phyloP scores from a whole-genome alignment of 2,113 vertebrate genomes.

The Phyllostomus hastatus region DNA sequence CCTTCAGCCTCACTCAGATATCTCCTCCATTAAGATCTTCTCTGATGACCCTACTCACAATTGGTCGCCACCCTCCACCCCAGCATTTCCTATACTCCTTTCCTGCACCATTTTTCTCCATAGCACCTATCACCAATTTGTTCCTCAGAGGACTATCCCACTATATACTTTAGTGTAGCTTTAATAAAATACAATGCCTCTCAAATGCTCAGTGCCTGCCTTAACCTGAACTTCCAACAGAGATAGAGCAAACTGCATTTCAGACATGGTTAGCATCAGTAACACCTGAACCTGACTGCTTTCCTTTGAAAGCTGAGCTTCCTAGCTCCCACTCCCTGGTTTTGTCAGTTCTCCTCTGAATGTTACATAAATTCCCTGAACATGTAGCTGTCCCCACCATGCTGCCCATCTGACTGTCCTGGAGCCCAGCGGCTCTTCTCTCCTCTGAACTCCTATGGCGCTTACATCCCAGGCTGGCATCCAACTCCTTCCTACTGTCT shows the following conservation, averaged over 20 bases:
- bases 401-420: neutral
- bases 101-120: neutral
- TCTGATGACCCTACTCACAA: neutral
- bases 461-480: neutral
- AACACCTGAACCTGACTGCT: neutral
- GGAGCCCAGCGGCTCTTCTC: neutral
- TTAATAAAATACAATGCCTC: neutral
- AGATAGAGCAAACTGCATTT: neutral
- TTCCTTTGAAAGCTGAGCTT: neutral
- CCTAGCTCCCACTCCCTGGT: neutral
- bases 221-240: neutral
- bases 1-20: neutral
- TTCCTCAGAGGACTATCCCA: neutral
- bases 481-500: neutral
- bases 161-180: neutral
- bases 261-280: neutral
- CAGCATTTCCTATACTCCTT: neutral
- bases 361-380: neutral
- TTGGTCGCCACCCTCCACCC: neutral
- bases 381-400: neutral
- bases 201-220: neutral
- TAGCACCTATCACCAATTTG: neutral
- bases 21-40: neutral
- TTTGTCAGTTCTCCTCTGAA: neutral
- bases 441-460: neutral